Evolutionary conservation across 2,888 invertebrate genomes (phyloP), one percentile per base, ranked within the genome.

Genomic region (Drosophila pegasa): DNA sequence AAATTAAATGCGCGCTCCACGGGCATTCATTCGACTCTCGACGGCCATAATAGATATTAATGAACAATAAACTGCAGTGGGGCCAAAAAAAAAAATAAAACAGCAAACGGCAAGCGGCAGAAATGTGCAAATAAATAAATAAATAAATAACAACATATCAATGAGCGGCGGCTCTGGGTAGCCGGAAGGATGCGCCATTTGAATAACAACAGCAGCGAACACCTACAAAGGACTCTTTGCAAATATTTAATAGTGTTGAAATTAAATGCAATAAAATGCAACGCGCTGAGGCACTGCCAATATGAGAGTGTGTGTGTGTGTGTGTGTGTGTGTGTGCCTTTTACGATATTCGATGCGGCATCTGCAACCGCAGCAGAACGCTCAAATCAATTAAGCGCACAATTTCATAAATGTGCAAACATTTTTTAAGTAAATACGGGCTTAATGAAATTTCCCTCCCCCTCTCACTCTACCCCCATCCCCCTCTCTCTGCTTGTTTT

Each of bases 171-270:
- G 68, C 58, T 56, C 73, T 8, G 7, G 41, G 58, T 33, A 54
- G 20, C n/a, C 8, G 14, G 35, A n/a, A 35, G 35, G 18, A 22
- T 35, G 50, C 33, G 12, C 48, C 48, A 12, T 31, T 60, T 64
- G 41, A 40, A 58, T 27, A 27, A 10, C 43, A 45, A 16, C 43
- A 45, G 25, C 60, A 68, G 73, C 67, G n/a, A 66, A 52, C 62
- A 25, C 40, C 40, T 35, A 63, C 68, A 80, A 71, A 80, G 59
- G 47, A 55, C 67, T 58, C 58, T 84, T 67, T 56, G 64, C 71
- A 85, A 78, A 88, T 73, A 85, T 84, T 84, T 82, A 89, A 89
- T 85, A 87, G 71, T 71, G 71, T 58, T 81, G 75, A 70, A 81
- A 76, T 73, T 55, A 73, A 82, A 80, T 72, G 54, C 71, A 86